Base-by-base conservation (phyloP, 2,888 invertebrate genomes). In the Biston stratarius region DNA sequence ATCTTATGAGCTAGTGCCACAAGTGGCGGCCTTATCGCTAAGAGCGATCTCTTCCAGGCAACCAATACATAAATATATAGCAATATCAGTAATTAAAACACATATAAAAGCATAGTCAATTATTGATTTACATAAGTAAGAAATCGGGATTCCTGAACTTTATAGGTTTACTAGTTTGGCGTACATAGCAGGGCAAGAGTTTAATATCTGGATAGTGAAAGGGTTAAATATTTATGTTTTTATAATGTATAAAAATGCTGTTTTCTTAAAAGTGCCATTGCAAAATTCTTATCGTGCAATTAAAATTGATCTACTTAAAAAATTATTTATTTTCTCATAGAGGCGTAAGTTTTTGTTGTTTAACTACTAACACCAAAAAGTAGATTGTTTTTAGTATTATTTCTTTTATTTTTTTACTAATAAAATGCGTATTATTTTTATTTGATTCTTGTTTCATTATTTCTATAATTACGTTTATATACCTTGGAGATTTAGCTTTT, bases 281-380 rank as follows among this genome's bases (percentile, higher is more conserved):
- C 80, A 56, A 72, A 78, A 69, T 65, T 75, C 12, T 80, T 81
- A 82, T 84, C 75, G 89, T 91, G 89, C 89, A 91, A 91, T 90
- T 69, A 77, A 80, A 77, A 80, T 76, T 76, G 73, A 81, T 85
- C 79, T 87, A 87, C 86, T 86, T 88, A 88, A 73, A n/a, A 24
- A 84, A 88, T 87, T 90, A 91, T 91, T 92, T 87, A 82, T 79
- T 82, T 78, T 77, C 72, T 71, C 81, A 83, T 83, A 83, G 77
- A 83, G 71, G 76, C 82, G 69, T 84, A 84, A 84, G 82, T 82
- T 84, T 85, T 87, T 85, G 82, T 88, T 87, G 80, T 84, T 81
- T 87, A 89, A 85, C 81, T 90, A 93, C 93, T 93, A 93, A 93
- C 93, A 93, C 93, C 93, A 93, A 93, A 93, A 88, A 92, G 83